Evolutionary conservation across 2,797 vertebrate species (phyloP), one percentile per base, ranked within the genome.

Genomic region (Valencia hispanica): DNA sequence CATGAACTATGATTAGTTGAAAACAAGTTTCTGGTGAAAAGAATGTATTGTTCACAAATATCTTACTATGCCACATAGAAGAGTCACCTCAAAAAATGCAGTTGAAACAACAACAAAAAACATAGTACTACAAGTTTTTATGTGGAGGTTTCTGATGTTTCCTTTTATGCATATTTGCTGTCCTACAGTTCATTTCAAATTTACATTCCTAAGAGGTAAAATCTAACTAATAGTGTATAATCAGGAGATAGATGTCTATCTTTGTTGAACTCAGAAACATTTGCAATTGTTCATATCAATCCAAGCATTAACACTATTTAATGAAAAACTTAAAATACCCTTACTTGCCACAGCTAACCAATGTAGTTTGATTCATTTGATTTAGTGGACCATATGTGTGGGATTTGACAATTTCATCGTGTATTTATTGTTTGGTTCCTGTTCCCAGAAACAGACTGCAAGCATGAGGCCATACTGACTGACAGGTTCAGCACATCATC

Each of bases 401-500:
- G 11, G 18, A 45, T n/a, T 68, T 68, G 17, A 43, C 30, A 47
- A 20, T 59, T 47, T 47, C 17, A 36, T n/a, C 41, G 5, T 48
- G 32, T 22, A 41, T 61, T 50, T 74, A 17, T 53, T 43, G 25
- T 68, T 15, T 1, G 0, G 51, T 32, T 74, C 27, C 36, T 55
- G 18, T 47, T 78, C 27, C 32, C 27, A 74, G 27, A 63, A 34
- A 71, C 55, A 4, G 15, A 59, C 36, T 41, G 34, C 22, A 43
- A 63, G 70, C 39, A 47, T 75, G 22, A 79, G 65, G 55, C 69
- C 68, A 30, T 71, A 51, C 22, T 41, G 18, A 27, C 73, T 47
- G 57, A 79, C 57, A 74, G 47, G 72, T 70, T 63, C 73, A 69
- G 68, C 63, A 39, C 50, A 72, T 75, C 50, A 15, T 68, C 69